Evolutionary conservation across 2,113 vertebrate species (phyloP), one percentile per base, ranked within the genome.

Genomic region (Antechinus flavipes): DNA sequence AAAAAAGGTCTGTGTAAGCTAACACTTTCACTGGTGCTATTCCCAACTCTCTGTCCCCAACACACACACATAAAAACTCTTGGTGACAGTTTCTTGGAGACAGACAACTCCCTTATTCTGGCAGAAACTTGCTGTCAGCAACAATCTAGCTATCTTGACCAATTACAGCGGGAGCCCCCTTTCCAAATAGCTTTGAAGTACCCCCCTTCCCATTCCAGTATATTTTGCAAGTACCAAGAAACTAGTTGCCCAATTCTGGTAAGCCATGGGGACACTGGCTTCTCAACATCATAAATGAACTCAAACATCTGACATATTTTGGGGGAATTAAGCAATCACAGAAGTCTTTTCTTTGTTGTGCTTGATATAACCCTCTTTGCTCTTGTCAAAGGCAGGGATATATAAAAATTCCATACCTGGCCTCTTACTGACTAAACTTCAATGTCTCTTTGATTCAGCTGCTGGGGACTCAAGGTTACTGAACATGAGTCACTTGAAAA

Each of bases 341-440:
- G 54, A 91, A 93, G 91, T 93, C 96, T 96, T 97, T 95, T 94
- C 93, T 95, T 84, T 47, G n/a, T 97, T 95, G 94, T 89, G 35
- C 76, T 90, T 91, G 68, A 42, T 5, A n/a, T 24, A 25, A 16
- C 35, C 42, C 90, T 91, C 53, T 50, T 49, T 49, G 90, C 89
- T 94, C 68, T 91, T 91, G 89, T 90, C 94, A 94, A 91, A 90
- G 90, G 90, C 42, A 19, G 92, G 35, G 2, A 8, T 97, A 91
- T 91, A 96, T 91, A 93, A 96, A 96, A 92, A 95, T 93, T 89
- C 56, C 95, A 92, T 90, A 97, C 84, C 92, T 93, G 58, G 89
- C 95, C 19, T 47, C 91, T 54, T 96, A 68, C 61, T 52, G 30
- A 25, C 53, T 94, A 52, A 91, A 68, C 0, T 0, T 2, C 94